These are phyloP conservation scores for Oscheius myriophilus DNA, from an alignment of 2,888 invertebrate species.

Conservation along the genomic window DNA sequence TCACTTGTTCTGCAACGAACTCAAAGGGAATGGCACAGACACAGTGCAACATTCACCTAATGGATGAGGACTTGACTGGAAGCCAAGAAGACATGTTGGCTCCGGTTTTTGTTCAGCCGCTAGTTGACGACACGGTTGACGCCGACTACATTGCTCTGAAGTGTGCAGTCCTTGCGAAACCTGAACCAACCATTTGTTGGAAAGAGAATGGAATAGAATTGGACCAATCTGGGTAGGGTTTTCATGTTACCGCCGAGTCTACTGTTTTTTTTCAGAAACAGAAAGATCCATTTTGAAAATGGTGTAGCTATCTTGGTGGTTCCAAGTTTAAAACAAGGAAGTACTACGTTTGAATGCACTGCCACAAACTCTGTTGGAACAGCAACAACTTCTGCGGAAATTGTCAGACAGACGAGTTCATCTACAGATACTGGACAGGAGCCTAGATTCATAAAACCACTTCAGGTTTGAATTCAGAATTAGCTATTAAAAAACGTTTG, in stretches of 20 bases:
- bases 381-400: slow-evolving; percentile 23
- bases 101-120: slow-evolving; percentile 46
- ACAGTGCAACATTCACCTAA: slow-evolving; percentile 31
- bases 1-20: slow-evolving; percentile 41
- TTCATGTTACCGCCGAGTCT: not conserved
- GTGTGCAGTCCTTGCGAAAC: slow-evolving; percentile 70
- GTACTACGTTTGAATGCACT: slow-evolving; percentile 36
- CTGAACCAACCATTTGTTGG: slow-evolving; percentile 67
- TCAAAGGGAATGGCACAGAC: slow-evolving; percentile 28
- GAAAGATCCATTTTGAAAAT: slow-evolving; percentile 45
- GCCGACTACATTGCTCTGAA: slow-evolving; percentile 41
- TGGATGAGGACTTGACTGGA: slow-evolving; percentile 25
- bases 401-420: slow-evolving; percentile 17
- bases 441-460: slow-evolving; percentile 10
- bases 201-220: slow-evolving; percentile 32
- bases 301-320: slow-evolving; percentile 48
- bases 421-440: slow-evolving; percentile 24
- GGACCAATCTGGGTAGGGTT: not conserved
- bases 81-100: slow-evolving; percentile 28
- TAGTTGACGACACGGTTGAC: slow-evolving; percentile 31
- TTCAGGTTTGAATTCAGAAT: slow-evolving; percentile 8
- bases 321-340: slow-evolving; percentile 26
- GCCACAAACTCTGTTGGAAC: slow-evolving; percentile 39
- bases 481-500: not conserved
- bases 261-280: slow-evolving; percentile 27